These are phyloP conservation scores for Delia radicum DNA, from an alignment of 1,140 invertebrate genomes.

Conservation along the genomic window DNA sequence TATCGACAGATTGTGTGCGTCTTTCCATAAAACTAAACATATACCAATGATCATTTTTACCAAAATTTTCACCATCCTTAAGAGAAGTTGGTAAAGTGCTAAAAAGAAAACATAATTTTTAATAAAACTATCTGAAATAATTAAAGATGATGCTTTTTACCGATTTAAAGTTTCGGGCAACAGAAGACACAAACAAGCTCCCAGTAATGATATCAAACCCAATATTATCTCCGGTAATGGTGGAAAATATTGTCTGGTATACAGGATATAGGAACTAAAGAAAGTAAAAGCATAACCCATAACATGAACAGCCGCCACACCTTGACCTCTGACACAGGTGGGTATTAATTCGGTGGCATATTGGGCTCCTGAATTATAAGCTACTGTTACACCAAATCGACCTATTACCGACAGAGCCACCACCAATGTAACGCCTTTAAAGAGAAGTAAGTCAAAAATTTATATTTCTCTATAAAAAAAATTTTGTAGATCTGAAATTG, in stretches of 20 bases:
- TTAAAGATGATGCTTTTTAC: not conserved
- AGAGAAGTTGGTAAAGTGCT: constrained; percentile 61
- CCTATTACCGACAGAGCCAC: constrained; percentile 59
- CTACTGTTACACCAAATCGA: constrained; percentile 62
- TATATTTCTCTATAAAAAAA: too few relatives aligned
- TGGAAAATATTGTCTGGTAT: constrained; percentile 49
- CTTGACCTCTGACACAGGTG: constrained; percentile 62
- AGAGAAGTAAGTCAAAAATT: not conserved
- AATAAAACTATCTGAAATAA: not conserved
- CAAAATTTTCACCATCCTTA: constrained; percentile 64
- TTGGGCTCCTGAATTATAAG: constrained; percentile 63
- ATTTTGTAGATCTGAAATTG: too few relatives aligned
- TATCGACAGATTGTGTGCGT: constrained; percentile 38
- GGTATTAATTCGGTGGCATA: constrained; percentile 66
- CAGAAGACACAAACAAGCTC: constrained; percentile 59
- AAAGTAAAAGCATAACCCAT: constrained; percentile 59
- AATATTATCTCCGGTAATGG: constrained; percentile 57
- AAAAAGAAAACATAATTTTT: not conserved
- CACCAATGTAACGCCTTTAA: constrained; percentile 29
- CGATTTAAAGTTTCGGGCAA: constrained; percentile 62
- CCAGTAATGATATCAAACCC: constrained; percentile 57
- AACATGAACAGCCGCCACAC: constrained; percentile 58
- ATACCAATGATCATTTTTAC: constrained; percentile 58
- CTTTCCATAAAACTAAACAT: constrained; percentile 44
- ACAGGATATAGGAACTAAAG: constrained; percentile 58